phyloP scores from a whole-genome alignment of 1,140 invertebrate species.

The Brachionus calyciflorus region DNA sequence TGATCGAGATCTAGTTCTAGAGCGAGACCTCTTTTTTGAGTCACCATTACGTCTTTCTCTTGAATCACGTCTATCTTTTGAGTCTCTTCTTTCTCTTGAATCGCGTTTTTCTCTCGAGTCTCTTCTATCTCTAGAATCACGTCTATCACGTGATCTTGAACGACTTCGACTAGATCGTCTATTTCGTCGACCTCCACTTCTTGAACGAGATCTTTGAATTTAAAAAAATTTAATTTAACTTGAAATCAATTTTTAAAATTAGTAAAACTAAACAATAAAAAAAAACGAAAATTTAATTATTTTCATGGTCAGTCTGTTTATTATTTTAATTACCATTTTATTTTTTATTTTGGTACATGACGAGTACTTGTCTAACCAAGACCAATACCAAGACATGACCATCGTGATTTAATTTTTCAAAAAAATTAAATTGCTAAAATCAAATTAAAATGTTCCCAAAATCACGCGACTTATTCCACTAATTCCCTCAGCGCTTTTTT shows the following conservation, averaged over 20 bases:
- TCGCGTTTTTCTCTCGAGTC: too few relatives aligned
- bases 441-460: too few relatives aligned
- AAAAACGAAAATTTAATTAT: background rate
- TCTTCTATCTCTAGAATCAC: too few relatives aligned
- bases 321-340: background rate
- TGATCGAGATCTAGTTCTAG: background rate
- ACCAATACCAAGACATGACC: constrained; percentile 9
- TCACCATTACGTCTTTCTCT: constrained; percentile 16
- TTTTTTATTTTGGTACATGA: background rate
- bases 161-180: background rate
- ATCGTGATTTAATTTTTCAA: too few relatives aligned
- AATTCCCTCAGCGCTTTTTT: too few relatives aligned
- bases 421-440: too few relatives aligned
- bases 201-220: background rate
- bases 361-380: background rate
- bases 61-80: background rate
- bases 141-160: too few relatives aligned
- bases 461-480: too few relatives aligned
- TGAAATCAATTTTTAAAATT: background rate
- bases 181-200: constrained; percentile 9
- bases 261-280: background rate
- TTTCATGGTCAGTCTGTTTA: background rate
- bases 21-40: background rate
- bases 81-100: background rate
- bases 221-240: background rate